Base-by-base conservation (phyloP, 2,113 vertebrate genomes). In the Tichodroma muraria region DNA sequence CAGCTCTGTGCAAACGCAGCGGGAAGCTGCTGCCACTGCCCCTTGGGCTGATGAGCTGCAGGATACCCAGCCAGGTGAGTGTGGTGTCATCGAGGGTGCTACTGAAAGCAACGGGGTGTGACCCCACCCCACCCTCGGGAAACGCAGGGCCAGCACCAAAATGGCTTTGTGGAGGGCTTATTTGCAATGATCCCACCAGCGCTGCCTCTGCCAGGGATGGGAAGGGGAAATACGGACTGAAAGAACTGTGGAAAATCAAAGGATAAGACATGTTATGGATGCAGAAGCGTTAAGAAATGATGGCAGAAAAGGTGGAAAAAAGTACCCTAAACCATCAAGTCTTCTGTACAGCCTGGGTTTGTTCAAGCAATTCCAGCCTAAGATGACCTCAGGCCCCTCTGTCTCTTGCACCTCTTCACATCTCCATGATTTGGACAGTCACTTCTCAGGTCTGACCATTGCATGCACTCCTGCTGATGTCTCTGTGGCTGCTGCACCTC, bases 21-120 rank as follows among this genome's bases (percentile, higher is more conserved):
- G 0, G n/a, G 64, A 40, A 72, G 21, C 45, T 35, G 59, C 81
- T 72, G 60, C 52, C 35, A 4, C 15, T 4, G 3, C 47, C 63
- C 56, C 25, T 40, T 53, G 77, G 56, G 40, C 69, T 76, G 64
- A 47, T 13, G 19, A 66, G 40, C 68, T 85, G 63, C 89, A 63
- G 87, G 60, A 44, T 59, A 37, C 13, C 53, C 68, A 80, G 10
- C 45, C 13, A 3, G 28, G 33, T 1, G 1, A 49, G 9, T 0
- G 0, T 11, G 45, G n/a, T 65, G 38, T 27, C 69, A 50, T 14
- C 4, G 0, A 8, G 1, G 3, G 42, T 11, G 47, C 20, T 63
- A 7, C 68, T 22, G 80, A 53, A 73, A 77, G 38, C 42, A n/a
- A 9, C 0, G 2, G 13, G 15, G 7, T 70, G 21, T 53, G 52